Evolutionary conservation across 2,888 invertebrate species (phyloP), one percentile per base, ranked within the genome.

Genomic region (Hyalella azteca): DNA sequence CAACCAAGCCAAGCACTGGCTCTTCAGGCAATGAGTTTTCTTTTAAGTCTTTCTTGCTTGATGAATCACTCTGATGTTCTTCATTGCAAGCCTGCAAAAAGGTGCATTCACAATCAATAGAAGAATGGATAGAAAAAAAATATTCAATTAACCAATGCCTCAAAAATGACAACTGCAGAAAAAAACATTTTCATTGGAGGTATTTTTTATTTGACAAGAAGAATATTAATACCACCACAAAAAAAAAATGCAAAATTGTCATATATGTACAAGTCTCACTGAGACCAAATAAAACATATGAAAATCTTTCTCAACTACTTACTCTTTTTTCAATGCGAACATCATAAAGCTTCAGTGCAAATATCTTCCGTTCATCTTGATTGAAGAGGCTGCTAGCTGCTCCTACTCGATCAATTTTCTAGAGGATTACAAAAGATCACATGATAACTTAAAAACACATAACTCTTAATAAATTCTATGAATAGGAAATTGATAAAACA

Each of bases 291-390:
- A 26, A 26, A 11, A 26, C 22, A 54, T 45, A 45, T 45, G 7
- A 45, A 45, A 11, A 45, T 45, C 45, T 13, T 59, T 9, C 7
- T 26, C n/a, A 26, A 7, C 29, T 29, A 59, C n/a, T 59, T 75
- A 83, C 83, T 80, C 81, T 81, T 59, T 80, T 83, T 59, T 83
- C 83, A 79, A 83, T 81, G 5, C 83, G 78, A 19, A 83, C 83
- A 81, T 83, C 83, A 22, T 83, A 81, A 32, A 83, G 36, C 41
- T 83, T 81, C 2, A 83, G 41, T 32, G 83, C 80, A 80, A 83
- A 81, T 49, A 83, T 81, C 78, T 83, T 83, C 41, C 75, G 78
- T 54, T 83, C 83, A 39, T 83, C 83, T 41, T 83, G 83, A 49
- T 83, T 83, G 54, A 83, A 83, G 29, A 83, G 79, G 41, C 83